These are phyloP conservation scores for Carterocephalus palaemon DNA, from an alignment of 2,888 invertebrate species.

Conservation along the genomic window DNA sequence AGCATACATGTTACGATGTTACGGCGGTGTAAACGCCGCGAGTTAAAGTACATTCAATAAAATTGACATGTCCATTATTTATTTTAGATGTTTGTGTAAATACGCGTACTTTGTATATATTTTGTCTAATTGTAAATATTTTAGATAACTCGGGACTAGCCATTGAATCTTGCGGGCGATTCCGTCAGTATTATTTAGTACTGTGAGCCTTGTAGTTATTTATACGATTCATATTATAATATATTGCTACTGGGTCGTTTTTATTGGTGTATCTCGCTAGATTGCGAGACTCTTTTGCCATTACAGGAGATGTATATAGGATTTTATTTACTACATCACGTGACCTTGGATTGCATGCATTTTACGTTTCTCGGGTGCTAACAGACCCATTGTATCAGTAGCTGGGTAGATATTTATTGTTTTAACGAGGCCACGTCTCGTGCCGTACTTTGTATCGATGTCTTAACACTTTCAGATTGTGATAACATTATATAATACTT, in stretches of 20 bases:
- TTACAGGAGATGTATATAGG: constrained; percentile 24
- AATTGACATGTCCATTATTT: constrained; percentile 75
- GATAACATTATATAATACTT: constrained; percentile 25
- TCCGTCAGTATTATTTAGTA: constrained; percentile 70
- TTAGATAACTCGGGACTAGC: constrained; percentile 49
- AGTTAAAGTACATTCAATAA: constrained; percentile 65
- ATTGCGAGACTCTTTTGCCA: constrained; percentile 23
- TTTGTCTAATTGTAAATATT: constrained; percentile 63
- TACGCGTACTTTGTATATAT: constrained; percentile 69
- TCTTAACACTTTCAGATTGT: constrained; percentile 32
- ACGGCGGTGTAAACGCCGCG: constrained; percentile 57
- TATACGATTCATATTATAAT: constrained; percentile 32
- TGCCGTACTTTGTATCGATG: constrained; percentile 34
- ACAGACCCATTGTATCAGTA: constrained; percentile 23
- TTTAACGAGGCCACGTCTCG: constrained; percentile 34
- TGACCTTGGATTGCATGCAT: constrained; percentile 27
- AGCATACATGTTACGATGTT: too few species aligned
- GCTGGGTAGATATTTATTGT: constrained; percentile 24
- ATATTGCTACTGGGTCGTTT: constrained; percentile 20
- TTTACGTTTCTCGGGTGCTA: constrained; percentile 32
- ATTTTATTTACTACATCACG: constrained; percentile 27
- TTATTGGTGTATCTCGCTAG: constrained; percentile 28
- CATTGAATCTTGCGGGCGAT: constrained; percentile 46
- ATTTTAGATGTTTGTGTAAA: constrained; percentile 71
- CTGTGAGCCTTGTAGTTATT: constrained; percentile 53